phyloP scores from a whole-genome alignment of 2,888 invertebrate genomes.

The Brenthis ino region DNA sequence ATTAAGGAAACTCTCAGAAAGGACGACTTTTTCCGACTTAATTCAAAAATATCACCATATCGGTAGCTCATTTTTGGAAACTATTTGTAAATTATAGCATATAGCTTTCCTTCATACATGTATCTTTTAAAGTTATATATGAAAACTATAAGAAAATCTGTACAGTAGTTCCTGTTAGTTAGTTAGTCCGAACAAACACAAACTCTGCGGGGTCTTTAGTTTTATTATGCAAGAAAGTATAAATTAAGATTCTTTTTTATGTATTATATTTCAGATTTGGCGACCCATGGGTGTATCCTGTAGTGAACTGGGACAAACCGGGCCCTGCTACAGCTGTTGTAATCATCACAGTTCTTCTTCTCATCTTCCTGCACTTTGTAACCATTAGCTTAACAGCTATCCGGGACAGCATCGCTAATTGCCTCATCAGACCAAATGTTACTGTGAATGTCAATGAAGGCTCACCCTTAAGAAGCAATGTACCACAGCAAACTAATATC shows the following conservation, averaged over 20 bases:
- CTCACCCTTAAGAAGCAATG: conserved; percentile 51
- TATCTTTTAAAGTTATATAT: too few relatives aligned
- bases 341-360: conserved; percentile 83
- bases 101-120: too few relatives aligned
- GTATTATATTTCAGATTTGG: conserved; percentile 76
- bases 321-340: conserved; percentile 83
- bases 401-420: conserved; percentile 59
- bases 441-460: conserved; percentile 52
- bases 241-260: background rate
- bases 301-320: conserved; percentile 88
- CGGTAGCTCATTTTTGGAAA: too few relatives aligned
- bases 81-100: too few relatives aligned
- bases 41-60: too few relatives aligned
- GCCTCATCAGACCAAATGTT: conserved; percentile 49
- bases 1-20: too few relatives aligned
- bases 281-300: conserved; percentile 86
- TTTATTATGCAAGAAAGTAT: background rate
- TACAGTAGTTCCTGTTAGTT: too few relatives aligned
- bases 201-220: background rate
- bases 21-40: too few relatives aligned
- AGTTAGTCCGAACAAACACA: too few relatives aligned
- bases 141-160: too few relatives aligned
- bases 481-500: conserved; percentile 38
- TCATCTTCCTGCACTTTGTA: conserved; percentile 83
- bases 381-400: conserved; percentile 80